Percentiles rank a stretch among this genome's conserved stretches.
Evolutionary conservation across 2,113 vertebrate genomes (phyloP).

Genomic region (Suricata suricatta): DNA sequence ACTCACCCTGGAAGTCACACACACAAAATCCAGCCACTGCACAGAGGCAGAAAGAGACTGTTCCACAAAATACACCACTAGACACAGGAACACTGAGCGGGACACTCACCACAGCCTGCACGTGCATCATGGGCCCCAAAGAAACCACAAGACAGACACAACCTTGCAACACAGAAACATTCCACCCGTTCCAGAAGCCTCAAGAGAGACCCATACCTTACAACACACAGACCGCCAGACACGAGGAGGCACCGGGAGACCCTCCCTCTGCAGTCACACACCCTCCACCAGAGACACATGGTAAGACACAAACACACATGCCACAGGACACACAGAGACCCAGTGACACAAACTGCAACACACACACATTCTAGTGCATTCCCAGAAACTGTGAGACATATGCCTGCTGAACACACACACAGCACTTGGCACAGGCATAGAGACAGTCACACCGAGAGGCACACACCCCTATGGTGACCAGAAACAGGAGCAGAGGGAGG

Average conservation of each 20-base stretch:
- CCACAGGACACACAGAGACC: background rate
- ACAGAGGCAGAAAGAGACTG: background rate
- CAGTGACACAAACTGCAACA: background rate
- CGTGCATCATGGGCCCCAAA: background rate
- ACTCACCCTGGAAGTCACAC: background rate
- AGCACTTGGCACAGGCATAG: background rate
- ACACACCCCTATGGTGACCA: background rate
- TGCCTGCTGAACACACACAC: background rate
- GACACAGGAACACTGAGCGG: accelerated
- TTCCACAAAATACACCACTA: too few relatives aligned
- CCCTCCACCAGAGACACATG: background rate
- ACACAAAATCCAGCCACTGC: background rate
- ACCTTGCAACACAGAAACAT: background rate
- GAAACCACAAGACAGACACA: background rate
- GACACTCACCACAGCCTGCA: background rate
- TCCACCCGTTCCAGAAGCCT: background rate
- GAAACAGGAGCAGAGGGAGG: background rate
- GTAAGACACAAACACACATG: background rate
- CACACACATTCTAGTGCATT: background rate
- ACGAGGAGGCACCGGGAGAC: background rate
- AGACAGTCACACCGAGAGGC: too few relatives aligned
- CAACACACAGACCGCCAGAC: background rate
- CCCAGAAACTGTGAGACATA: background rate
- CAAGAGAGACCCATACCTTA: background rate
- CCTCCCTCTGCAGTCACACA: background rate